A percentile compares a stretch with the other conserved stretches of the same genome.
Evolutionary conservation across 2,113 vertebrate genomes (phyloP).

Genomic region (Cettia cetti): DNA sequence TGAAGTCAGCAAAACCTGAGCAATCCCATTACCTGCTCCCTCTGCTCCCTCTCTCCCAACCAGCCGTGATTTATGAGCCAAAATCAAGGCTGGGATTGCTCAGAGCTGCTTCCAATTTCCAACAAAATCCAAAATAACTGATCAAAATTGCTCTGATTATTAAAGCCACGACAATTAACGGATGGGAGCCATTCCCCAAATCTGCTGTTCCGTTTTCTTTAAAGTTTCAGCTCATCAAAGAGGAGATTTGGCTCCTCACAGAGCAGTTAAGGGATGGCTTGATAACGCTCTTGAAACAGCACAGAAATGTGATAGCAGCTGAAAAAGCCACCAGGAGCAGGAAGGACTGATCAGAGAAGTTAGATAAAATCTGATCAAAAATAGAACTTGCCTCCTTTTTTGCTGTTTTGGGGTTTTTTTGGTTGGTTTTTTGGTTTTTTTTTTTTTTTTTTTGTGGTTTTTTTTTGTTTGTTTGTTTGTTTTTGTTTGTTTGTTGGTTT

Average conservation of each 20-base stretch:
- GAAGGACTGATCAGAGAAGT: not conserved
- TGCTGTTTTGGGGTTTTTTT: too few species aligned
- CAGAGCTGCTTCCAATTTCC: not conserved
- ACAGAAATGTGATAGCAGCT: not conserved
- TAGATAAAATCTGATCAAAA: not conserved
- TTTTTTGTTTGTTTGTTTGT: not conserved
- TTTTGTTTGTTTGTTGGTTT: not conserved
- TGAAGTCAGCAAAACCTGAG: conserved; percentile 49
- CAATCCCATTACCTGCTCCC: not conserved
- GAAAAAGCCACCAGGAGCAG: not conserved
- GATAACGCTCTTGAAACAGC: not conserved
- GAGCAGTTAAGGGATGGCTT: not conserved
- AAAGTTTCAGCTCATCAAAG: not conserved
- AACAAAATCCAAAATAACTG: not conserved
- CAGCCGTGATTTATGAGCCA: conserved; percentile 20
- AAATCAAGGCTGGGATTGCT: conserved; percentile 11
- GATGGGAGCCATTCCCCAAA: not conserved
- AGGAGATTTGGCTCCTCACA: not conserved
- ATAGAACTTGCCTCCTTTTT: not conserved
- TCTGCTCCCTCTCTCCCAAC: not conserved
- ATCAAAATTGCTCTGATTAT: not conserved
- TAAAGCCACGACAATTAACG: not conserved
- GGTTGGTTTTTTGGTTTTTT: not conserved
- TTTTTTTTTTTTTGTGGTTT: too few species aligned
- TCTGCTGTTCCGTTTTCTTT: not conserved